A percentile compares a stretch with the other conserved stretches of the same genome.
These are phyloP conservation scores for Agrochola lychnidis DNA, from an alignment of 2,888 invertebrate genomes.

Conservation along the genomic window DNA sequence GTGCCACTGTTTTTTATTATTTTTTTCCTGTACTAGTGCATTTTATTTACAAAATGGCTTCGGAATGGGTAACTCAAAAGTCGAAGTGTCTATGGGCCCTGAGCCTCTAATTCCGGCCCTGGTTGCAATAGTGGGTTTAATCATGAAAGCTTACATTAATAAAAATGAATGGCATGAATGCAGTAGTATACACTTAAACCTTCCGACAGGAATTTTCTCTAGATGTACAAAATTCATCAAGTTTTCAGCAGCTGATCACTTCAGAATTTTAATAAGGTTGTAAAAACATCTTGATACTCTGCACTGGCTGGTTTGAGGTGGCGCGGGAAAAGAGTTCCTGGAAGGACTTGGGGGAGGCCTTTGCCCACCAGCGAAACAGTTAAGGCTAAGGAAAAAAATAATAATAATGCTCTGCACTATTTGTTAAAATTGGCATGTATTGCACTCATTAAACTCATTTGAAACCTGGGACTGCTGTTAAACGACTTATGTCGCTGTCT, in stretches of 20 bases:
- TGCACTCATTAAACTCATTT: background rate
- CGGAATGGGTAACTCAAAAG: too few species aligned
- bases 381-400: background rate
- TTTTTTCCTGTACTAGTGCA: too few species aligned
- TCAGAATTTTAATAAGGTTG: background rate
- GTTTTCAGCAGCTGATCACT: background rate
- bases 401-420: background rate
- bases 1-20: too few species aligned
- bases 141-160: background rate
- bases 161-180: slow-evolving; percentile 4
- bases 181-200: background rate
- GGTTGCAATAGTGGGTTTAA: background rate
- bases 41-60: too few species aligned
- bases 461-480: background rate
- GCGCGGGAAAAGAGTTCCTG: background rate
- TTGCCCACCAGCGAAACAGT: background rate
- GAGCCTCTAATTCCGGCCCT: too few species aligned
- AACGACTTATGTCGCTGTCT: too few species aligned
- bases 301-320: background rate
- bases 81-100: too few species aligned
- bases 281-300: background rate
- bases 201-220: background rate
- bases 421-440: background rate
- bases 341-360: background rate
- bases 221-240: slow-evolving; percentile 1